phyloP scores from a whole-genome alignment of 2,888 invertebrate species.

The Drosophila trichaetosa region DNA sequence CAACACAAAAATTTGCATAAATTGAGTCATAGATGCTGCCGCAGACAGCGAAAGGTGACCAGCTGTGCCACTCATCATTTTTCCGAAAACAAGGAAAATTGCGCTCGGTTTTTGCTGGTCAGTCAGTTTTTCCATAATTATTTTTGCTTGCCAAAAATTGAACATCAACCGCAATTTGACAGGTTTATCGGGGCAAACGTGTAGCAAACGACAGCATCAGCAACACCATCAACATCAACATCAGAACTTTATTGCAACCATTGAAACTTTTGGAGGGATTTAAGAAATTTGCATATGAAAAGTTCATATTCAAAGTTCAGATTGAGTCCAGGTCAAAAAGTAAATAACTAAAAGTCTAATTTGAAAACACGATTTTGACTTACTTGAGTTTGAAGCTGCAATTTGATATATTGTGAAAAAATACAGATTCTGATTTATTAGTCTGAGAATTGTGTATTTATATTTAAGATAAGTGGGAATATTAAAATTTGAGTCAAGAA shows the following conservation, averaged over 20 bases:
- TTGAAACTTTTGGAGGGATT: background rate
- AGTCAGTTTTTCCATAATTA: conserved; percentile 35
- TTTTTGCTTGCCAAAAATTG: conserved; percentile 15
- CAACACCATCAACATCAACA: background rate
- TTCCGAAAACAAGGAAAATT: conserved; percentile 24
- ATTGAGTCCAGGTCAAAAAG: background rate
- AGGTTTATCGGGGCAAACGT: conserved; percentile 13
- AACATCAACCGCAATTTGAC: conserved; percentile 38
- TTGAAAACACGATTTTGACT: background rate
- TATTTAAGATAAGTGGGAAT: background rate
- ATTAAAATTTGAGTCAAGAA: background rate
- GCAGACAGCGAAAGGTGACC: conserved; percentile 3
- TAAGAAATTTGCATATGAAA: background rate
- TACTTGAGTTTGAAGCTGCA: accelerated
- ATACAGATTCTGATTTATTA: background rate
- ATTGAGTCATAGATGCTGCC: conserved; percentile 40
- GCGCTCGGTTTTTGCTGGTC: conserved; percentile 12
- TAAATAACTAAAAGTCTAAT: background rate
- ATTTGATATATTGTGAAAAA: background rate
- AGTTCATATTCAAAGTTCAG: background rate
- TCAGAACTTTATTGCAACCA: background rate
- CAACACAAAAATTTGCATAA: conserved; percentile 47
- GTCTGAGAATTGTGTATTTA: accelerated
- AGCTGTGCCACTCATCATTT: conserved; percentile 38
- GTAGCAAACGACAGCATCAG: background rate